Base-by-base conservation (phyloP, 2,888 invertebrate species). In the Cheilosia scutellata region DNA sequence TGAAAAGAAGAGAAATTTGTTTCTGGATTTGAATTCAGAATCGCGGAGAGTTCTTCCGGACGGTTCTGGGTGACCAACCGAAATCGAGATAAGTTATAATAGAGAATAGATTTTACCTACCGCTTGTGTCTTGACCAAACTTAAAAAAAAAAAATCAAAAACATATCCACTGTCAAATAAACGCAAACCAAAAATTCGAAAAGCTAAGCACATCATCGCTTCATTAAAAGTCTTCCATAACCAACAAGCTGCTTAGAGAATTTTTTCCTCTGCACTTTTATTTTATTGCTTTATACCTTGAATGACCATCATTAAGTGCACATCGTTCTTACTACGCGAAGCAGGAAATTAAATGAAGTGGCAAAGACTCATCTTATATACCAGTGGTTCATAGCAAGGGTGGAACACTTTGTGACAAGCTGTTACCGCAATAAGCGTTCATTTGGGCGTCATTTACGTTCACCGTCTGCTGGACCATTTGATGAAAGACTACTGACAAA, bases 281-380 rank as follows among this genome's bases (percentile, higher is more conserved):
- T 75, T 75, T 66, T 66, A 66, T 75, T 66, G 29, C 65, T 58
- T 58, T 75, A 16, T 20, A 57, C 13, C 40, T 53, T 27, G 13
- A 60, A 76, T 60, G 68, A 33, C 27, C 20, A 55, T 49, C 65
- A 57, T 57, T 75, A 65, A 49, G 40, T 57, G 40, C 58, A 76
- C 51, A 51, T 51, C 51, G 42, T 60, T 31, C 49, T 13, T 31
- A 49, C 57, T 65, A 7, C 27, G 47, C 57, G 37, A 44, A 65
- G 65, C 37, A 58, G 65, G 57, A 75, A 75, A 66, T 66, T 65
- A 75, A 75, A 75, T 75, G 57, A 75, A 49, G 57, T 66, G 75
- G 57, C 57, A 75, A 66, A 51, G 75, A 75, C 75, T 42, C 37
- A n/a, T 37, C 37, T 37, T 37, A 13, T 29, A 47, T 37, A 37